phyloP scores from a whole-genome alignment of 2,888 invertebrate genomes.

The Brenthis daphne region DNA sequence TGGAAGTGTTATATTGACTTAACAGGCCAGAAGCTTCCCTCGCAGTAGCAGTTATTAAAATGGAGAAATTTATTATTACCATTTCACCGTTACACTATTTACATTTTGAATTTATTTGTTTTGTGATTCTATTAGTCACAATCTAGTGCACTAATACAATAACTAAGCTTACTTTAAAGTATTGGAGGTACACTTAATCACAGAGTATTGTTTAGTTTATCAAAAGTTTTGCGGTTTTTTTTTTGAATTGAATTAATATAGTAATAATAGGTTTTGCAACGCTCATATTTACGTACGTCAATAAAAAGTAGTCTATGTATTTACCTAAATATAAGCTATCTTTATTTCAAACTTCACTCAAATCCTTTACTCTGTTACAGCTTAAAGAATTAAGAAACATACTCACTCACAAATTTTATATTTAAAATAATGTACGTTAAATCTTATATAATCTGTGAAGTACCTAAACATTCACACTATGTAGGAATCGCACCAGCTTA shows the following conservation, averaged over 20 bases:
- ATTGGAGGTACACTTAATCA: conserved; percentile 28
- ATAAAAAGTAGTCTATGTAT: too few species aligned
- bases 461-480: too few species aligned
- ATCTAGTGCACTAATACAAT: conserved; percentile 72
- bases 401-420: too few species aligned
- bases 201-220: conserved; percentile 14
- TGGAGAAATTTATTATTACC: conserved; percentile 82
- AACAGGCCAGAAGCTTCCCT: conserved; percentile 81
- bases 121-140: conserved; percentile 80
- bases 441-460: too few species aligned
- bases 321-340: too few species aligned
- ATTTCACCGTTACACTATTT: conserved; percentile 78
- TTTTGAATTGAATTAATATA: conserved; percentile 8
- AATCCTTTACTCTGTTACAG: too few species aligned
- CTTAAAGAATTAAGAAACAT: too few species aligned
- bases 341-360: too few species aligned
- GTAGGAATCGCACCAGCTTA: too few species aligned
- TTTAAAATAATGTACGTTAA: too few species aligned
- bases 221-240: neutral
- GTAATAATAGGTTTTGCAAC: neutral
- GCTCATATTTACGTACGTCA: too few species aligned
- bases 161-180: conserved; percentile 40
- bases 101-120: conserved; percentile 82
- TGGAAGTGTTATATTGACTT: conserved; percentile 83
- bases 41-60: conserved; percentile 81